These are phyloP conservation scores for Eublepharis macularius DNA, from an alignment of 2,113 vertebrate genomes.

Conservation along the genomic window DNA sequence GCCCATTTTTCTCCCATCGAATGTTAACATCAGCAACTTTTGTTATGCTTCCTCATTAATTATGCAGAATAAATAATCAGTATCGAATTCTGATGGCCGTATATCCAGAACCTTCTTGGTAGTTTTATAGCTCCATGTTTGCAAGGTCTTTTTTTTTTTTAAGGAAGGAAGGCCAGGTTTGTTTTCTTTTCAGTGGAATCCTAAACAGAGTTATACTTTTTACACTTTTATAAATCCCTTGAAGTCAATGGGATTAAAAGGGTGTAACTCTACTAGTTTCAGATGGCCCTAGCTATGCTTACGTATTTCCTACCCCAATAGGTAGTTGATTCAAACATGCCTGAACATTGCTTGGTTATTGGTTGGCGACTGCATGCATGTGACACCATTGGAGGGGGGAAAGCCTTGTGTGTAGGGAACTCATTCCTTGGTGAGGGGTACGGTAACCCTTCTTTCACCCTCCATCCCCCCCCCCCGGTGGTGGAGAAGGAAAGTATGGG, in stretches of 20 bases:
- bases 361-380: background rate
- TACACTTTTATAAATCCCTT: too few species aligned
- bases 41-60: constrained; percentile 67
- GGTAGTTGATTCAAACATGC: too few species aligned
- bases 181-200: too few species aligned
- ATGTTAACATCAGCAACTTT: constrained; percentile 71
- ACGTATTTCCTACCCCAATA: background rate
- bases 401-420: too few species aligned
- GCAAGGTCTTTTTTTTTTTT: background rate
- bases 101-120: constrained; percentile 18
- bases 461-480: too few species aligned
- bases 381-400: background rate
- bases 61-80: constrained; percentile 75
- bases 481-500: too few species aligned
- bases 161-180: background rate
- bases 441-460: too few species aligned
- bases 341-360: background rate
- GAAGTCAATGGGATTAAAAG: too few species aligned
- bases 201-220: too few species aligned
- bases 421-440: too few species aligned
- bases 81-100: constrained; percentile 62
- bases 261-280: too few species aligned
- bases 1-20: constrained; percentile 68
- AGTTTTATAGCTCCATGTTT: background rate
- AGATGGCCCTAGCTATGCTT: background rate